Percentiles rank a stretch among this genome's conserved stretches.
Conservation (phyloP, 2,888 invertebrate species). For the Mamestra brassicae region DNA sequence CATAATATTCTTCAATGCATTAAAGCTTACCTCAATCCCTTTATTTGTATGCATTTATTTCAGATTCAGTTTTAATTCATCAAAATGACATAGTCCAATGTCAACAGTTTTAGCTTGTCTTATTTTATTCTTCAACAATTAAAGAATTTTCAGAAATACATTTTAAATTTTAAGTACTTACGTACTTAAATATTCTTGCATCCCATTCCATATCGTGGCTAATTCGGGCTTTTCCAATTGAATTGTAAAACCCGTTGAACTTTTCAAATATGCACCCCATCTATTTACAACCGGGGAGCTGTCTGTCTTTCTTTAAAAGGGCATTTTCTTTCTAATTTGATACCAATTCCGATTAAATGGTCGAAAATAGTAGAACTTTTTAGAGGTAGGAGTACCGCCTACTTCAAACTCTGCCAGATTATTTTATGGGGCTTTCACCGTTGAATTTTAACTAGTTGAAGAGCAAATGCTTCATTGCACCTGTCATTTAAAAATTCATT, state of each 20-base stretch:
- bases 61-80: no score
- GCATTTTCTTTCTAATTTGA: neutral
- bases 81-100: no score
- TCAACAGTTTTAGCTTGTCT: no score
- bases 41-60: no score
- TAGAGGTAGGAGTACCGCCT: neutral
- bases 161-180: neutral
- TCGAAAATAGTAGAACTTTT: neutral
- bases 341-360: neutral
- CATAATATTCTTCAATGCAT: no score
- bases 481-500: neutral
- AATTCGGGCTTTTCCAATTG: neutral
- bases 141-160: neutral
- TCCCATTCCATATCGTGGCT: neutral
- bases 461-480: neutral
- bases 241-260: neutral
- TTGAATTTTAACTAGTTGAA: neutral
- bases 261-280: neutral
- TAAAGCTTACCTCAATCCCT: no score
- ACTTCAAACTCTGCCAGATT: neutral
- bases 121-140: neutral
- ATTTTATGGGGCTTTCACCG: no score
- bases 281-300: neutral
- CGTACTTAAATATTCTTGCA: neutral
- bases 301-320: neutral